Conservation (phyloP, 2,888 invertebrate genomes). For the Dicranocentrus wangi region DNA sequence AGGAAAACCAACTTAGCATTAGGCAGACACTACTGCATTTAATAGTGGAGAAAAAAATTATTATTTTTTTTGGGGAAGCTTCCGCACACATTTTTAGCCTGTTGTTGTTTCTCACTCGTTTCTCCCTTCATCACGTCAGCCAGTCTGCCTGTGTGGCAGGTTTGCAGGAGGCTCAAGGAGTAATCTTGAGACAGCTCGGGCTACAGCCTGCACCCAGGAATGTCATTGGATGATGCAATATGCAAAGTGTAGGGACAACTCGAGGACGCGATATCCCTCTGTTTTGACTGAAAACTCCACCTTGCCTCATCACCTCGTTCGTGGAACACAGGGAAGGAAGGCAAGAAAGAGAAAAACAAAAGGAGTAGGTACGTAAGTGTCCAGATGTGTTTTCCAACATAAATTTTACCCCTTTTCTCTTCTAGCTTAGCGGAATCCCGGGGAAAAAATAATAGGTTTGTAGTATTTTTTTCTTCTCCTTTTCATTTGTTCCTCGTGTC, state of each 20-base stretch:
- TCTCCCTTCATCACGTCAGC: background rate
- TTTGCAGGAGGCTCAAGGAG: constrained; percentile 24
- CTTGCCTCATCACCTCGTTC: background rate
- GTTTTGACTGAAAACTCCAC: background rate
- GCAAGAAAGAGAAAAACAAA: constrained; percentile 31
- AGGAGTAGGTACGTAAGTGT: no score
- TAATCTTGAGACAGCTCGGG: constrained; percentile 44
- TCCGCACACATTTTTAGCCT: background rate
- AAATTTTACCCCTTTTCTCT: constrained; percentile 37
- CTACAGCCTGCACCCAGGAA: constrained; percentile 6
- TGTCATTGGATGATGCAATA: constrained; percentile 50
- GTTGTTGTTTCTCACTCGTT: constrained; percentile 9
- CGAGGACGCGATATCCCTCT: background rate
- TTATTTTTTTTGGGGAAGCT: no score
- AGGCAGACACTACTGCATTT: no score
- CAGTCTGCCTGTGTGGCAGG: constrained; percentile 24
- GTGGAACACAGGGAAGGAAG: background rate
- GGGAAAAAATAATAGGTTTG: background rate
- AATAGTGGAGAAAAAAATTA: background rate
- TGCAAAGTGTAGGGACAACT: background rate
- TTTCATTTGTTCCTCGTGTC: constrained; percentile 9
- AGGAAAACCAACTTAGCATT: no score
- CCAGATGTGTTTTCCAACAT: constrained; percentile 38
- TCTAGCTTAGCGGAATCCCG: background rate
- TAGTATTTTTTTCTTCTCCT: constrained; percentile 8